Conservation (phyloP, 2,113 vertebrate species). For the Opisthocomus hoazin region DNA sequence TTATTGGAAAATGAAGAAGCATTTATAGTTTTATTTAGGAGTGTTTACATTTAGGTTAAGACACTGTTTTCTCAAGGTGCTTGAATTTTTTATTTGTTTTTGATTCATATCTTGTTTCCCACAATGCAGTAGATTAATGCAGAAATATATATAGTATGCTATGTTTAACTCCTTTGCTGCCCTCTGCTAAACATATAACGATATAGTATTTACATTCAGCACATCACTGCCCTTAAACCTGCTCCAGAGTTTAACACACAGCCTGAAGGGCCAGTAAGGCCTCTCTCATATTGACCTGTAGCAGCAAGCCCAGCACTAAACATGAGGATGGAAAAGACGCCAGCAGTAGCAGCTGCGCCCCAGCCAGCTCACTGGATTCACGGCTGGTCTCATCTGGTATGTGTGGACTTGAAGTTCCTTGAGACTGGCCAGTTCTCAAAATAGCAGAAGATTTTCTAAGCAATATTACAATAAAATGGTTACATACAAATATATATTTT, state of each 20-base stretch:
- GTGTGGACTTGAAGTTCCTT: neutral
- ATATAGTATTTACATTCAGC: neutral
- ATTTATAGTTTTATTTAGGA: neutral
- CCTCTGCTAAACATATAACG: neutral
- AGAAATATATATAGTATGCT: neutral
- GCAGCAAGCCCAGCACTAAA: rapidly evolving
- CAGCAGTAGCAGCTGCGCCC: neutral
- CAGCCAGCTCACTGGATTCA: neutral
- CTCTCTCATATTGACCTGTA: neutral
- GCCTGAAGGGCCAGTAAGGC: neutral
- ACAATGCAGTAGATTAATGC: neutral
- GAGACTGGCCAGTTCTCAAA: neutral
- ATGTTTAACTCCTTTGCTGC: neutral
- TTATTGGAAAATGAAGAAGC: neutral
- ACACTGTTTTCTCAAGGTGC: neutral
- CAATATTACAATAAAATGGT: neutral
- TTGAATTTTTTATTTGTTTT: neutral
- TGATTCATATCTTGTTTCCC: neutral
- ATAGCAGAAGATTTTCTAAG: neutral
- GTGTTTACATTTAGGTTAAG: neutral
- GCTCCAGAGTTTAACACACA: neutral
- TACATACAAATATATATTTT: neutral
- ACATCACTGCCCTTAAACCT: neutral
- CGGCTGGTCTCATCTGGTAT: rapidly evolving
- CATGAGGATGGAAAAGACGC: neutral